These are phyloP conservation scores for Pherbina coryleti DNA, from an alignment of 2,888 invertebrate species.

Conservation along the genomic window DNA sequence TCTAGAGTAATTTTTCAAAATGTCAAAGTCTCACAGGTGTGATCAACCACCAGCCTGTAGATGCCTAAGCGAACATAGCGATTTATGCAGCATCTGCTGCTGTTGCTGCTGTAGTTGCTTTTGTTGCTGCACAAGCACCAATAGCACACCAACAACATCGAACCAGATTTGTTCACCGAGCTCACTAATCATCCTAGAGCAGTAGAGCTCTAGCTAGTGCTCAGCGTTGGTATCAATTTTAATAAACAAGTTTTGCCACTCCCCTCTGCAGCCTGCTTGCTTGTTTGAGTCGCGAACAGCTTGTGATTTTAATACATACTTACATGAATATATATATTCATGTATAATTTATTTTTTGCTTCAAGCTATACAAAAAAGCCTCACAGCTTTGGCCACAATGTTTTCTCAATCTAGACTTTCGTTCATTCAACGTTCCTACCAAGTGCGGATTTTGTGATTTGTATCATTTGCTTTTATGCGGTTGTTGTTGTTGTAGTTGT, in stretches of 20 bases:
- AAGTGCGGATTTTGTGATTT: constrained; percentile 55
- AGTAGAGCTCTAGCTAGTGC: not conserved
- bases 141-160: constrained; percentile 30
- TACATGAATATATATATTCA: constrained; percentile 38
- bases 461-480: constrained; percentile 55
- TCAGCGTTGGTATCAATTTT: constrained; percentile 6
- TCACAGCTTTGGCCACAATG: not conserved
- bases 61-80: too few relatives aligned
- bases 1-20: constrained; percentile 63
- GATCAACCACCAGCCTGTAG: constrained; percentile 45
- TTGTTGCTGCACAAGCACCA: constrained; percentile 49
- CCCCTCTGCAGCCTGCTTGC: not conserved
- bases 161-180: constrained; percentile 58
- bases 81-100: constrained; percentile 38
- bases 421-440: not conserved
- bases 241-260: not conserved
- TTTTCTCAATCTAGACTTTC: not conserved
- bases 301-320: constrained; percentile 9
- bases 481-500: constrained; percentile 35
- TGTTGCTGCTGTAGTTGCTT: constrained; percentile 57
- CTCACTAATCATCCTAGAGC: constrained; percentile 60
- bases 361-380: constrained; percentile 58
- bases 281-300: constrained; percentile 1
- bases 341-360: constrained; percentile 50
- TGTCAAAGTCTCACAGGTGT: constrained; percentile 58